phyloP scores from a whole-genome alignment of 2,888 invertebrate genomes.

The Drepana falcataria region DNA sequence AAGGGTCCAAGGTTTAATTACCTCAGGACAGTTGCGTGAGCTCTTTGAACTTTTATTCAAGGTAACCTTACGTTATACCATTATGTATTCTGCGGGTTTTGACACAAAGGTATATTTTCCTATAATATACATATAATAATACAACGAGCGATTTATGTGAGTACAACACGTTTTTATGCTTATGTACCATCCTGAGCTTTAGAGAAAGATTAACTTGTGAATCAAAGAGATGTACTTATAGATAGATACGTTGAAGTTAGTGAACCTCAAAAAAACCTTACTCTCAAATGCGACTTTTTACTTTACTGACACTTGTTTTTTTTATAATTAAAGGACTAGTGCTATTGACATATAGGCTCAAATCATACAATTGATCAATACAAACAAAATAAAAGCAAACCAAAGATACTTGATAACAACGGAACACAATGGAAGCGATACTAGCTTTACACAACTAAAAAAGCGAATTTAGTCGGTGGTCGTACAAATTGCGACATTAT shows the following conservation, averaged over 20 bases:
- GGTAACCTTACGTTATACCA: background rate
- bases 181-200: too few species aligned
- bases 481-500: constrained; percentile 6
- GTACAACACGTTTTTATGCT: too few species aligned
- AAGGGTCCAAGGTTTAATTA: constrained; percentile 1
- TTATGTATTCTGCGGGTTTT: background rate
- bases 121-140: background rate
- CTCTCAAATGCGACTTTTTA: too few species aligned
- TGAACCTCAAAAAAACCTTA: too few species aligned
- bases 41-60: background rate
- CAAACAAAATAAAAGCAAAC: background rate
- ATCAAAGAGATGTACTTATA: too few species aligned
- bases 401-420: background rate
- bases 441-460: background rate
- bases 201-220: too few species aligned
- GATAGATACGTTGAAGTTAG: too few species aligned
- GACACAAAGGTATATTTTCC: background rate
- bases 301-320: too few species aligned
- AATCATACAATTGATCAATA: too few species aligned
- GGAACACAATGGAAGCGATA: background rate
- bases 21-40: background rate
- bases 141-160: background rate
- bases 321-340: too few species aligned
- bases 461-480: background rate
- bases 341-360: too few species aligned